A percentile compares a stretch with the other conserved stretches of the same genome.
phyloP scores from a whole-genome alignment of 2,113 vertebrate genomes.

The Tragelaphus strepsiceros region DNA sequence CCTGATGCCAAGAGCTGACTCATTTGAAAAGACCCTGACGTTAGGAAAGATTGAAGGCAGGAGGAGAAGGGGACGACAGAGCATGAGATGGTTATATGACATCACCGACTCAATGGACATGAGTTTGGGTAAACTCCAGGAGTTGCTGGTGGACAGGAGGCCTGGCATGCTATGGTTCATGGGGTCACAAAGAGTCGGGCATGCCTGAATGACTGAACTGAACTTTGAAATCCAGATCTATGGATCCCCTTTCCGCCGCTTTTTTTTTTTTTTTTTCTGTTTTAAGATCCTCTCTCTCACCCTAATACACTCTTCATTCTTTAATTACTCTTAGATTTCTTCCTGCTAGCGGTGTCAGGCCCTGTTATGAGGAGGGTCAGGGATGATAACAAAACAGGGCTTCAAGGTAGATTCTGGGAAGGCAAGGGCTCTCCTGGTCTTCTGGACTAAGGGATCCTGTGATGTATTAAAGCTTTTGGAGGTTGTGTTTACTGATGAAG shows the following conservation, averaged over 20 bases:
- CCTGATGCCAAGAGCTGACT: not conserved
- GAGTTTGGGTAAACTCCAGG: not conserved
- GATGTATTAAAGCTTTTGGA: not conserved
- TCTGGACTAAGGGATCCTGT: not conserved
- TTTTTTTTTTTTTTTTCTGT: not conserved
- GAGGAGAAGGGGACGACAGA: not conserved
- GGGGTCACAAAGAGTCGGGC: not conserved
- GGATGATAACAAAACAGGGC: not conserved
- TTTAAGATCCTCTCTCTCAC: not conserved
- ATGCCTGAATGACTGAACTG: not conserved
- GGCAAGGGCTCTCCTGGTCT: not conserved
- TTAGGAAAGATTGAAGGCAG: not conserved
- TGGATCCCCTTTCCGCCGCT: not conserved
- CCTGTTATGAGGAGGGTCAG: not conserved
- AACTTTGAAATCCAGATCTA: not conserved
- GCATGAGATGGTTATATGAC: not conserved
- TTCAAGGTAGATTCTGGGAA: not conserved
- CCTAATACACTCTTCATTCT: not conserved
- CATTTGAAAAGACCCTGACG: fast-evolving
- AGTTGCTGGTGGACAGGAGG: not conserved
- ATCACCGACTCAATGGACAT: not conserved
- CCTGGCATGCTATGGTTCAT: not conserved
- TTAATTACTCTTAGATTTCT: not conserved
- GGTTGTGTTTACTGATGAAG: not conserved
- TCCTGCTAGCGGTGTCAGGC: not conserved